A percentile compares a stretch with the other conserved stretches of the same genome.
phyloP scores from a whole-genome alignment of 2,113 vertebrate genomes.

The Antechinus stuartii region DNA sequence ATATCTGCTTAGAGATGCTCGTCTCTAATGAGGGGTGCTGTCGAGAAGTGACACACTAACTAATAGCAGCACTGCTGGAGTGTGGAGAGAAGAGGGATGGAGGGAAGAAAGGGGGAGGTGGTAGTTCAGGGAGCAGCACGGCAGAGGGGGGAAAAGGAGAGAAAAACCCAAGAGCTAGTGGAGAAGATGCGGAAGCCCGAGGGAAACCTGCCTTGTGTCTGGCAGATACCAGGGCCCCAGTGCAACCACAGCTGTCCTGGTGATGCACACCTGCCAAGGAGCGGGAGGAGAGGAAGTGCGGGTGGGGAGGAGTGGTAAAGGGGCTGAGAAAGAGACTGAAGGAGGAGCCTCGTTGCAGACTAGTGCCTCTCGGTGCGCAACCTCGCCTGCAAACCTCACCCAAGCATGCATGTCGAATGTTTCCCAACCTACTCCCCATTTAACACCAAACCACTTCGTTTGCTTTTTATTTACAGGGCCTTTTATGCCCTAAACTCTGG shows the following conservation, averaged over 20 bases:
- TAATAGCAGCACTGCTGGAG: conserved; percentile 62
- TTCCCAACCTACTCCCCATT: conserved; percentile 16
- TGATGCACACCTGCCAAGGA: conserved; percentile 58
- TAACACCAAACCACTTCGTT: conserved; percentile 4
- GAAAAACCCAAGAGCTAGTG: not conserved
- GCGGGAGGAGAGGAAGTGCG: not conserved
- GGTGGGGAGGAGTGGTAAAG: not conserved
- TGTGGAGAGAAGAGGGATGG: conserved; percentile 47
- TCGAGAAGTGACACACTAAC: conserved; percentile 66
- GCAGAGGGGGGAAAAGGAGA: not conserved
- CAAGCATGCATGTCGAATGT: conserved; percentile 38
- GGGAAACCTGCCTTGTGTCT: not conserved
- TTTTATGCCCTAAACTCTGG: conserved; percentile 28
- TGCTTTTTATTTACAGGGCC: conserved; percentile 32
- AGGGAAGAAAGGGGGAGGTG: not conserved
- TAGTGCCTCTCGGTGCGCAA: conserved; percentile 22
- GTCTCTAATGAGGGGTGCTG: conserved; percentile 74
- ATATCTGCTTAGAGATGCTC: conserved; percentile 73
- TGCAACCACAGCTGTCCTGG: not conserved
- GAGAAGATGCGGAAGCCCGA: conserved; percentile 38
- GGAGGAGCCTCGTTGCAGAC: conserved; percentile 53
- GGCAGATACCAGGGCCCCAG: not conserved
- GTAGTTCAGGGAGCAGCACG: conserved; percentile 1
- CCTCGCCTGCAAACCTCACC: conserved; percentile 47
- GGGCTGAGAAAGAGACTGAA: not conserved